phyloP scores from a whole-genome alignment of 2,797 vertebrate genomes.

The Oreochromis grahami region DNA sequence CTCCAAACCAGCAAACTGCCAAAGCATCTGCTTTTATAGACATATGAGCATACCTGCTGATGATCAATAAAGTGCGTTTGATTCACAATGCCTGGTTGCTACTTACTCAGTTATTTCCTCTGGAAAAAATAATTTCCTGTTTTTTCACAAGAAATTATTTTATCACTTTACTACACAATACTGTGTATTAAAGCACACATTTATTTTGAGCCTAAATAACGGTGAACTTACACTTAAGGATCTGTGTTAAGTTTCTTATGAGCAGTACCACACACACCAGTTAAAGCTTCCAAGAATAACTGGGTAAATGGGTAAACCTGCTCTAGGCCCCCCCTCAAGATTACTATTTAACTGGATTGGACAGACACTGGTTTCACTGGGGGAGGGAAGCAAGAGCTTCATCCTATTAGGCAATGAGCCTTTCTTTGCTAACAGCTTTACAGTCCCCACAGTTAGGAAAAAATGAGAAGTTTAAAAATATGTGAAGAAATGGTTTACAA shows the following conservation, averaged over 20 bases:
- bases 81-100: too few relatives aligned
- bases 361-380: background rate
- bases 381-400: background rate
- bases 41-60: too few relatives aligned
- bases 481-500: background rate
- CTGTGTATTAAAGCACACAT: background rate
- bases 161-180: background rate
- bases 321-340: background rate
- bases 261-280: background rate
- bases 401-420: background rate
- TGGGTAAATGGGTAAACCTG: background rate
- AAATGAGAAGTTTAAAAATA: background rate
- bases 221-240: background rate
- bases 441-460: background rate
- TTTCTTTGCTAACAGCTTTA: background rate
- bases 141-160: too few relatives aligned
- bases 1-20: too few relatives aligned
- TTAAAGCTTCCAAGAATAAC: background rate
- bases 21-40: too few relatives aligned
- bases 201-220: background rate
- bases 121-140: too few relatives aligned
- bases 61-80: too few relatives aligned
- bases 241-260: background rate
- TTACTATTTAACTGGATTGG: constrained; percentile 2
- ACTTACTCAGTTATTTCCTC: too few relatives aligned